phyloP scores from a whole-genome alignment of 2,888 invertebrate genomes.

The Bursaphelenchus okinawaensis region DNA sequence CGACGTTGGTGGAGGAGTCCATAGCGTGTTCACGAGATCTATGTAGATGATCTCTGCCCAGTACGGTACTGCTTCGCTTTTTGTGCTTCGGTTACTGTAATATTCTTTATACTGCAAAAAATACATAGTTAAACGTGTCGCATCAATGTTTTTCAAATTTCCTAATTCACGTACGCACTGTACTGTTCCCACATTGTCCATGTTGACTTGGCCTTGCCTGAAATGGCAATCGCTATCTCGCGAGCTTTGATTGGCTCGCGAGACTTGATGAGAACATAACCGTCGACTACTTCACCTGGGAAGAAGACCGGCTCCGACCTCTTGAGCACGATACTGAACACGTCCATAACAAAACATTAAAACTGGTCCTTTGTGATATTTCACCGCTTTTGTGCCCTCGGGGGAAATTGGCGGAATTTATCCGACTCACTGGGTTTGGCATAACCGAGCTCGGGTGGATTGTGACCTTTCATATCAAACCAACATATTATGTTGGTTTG shows the following conservation, averaged over 20 bases:
- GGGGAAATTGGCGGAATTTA: not conserved
- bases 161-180: not conserved
- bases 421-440: not conserved
- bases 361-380: not conserved
- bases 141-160: no score
- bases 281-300: slow-evolving; percentile 21
- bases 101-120: no score
- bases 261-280: slow-evolving; percentile 14
- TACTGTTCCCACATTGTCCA: slow-evolving; percentile 15
- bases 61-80: slow-evolving; percentile 20
- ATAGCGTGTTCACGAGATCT: slow-evolving; percentile 19
- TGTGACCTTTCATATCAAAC: not conserved
- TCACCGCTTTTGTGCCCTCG: not conserved
- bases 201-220: slow-evolving; percentile 23
- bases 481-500: no score
- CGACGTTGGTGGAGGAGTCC: slow-evolving; percentile 21
- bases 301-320: slow-evolving; percentile 12
- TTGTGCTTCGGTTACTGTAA: slow-evolving; percentile 20
- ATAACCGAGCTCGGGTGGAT: not conserved
- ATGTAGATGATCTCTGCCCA: slow-evolving; percentile 24
- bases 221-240: slow-evolving; percentile 15
- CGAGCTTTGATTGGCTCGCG: slow-evolving; percentile 23
- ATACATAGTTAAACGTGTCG: no score
- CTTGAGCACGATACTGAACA: slow-evolving; percentile 12
- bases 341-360: slow-evolving; percentile 7